A percentile compares a stretch with the other conserved stretches of the same genome.
These are phyloP conservation scores for Philopedon plagiatum DNA, from an alignment of 2,888 invertebrate genomes.

Conservation along the genomic window DNA sequence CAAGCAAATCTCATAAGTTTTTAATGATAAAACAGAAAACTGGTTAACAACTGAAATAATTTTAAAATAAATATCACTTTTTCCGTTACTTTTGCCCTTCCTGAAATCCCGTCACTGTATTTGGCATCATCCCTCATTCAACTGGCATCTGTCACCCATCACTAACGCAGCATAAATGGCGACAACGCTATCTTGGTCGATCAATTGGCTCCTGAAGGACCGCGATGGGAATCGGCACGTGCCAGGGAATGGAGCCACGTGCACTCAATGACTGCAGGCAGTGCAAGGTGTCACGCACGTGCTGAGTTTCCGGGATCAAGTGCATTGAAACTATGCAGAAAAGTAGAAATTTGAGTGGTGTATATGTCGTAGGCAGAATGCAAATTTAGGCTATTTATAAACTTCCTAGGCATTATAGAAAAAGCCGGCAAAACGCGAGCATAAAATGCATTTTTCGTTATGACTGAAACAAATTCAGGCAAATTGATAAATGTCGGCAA, in stretches of 20 bases:
- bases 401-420: too few relatives aligned
- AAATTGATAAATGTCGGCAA: too few relatives aligned
- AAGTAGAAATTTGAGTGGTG: background rate
- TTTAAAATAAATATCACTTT: too few relatives aligned
- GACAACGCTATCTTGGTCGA: constrained; percentile 34
- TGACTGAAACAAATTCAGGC: too few relatives aligned
- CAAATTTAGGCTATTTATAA: too few relatives aligned
- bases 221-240: constrained; percentile 65
- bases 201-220: constrained; percentile 49
- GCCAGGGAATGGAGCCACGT: constrained; percentile 67
- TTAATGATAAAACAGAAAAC: too few relatives aligned
- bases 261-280: constrained; percentile 54
- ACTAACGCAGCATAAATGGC: constrained; percentile 31
- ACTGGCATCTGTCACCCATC: constrained; percentile 52
- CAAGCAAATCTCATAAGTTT: too few relatives aligned
- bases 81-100: background rate
- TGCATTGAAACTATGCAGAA: constrained; percentile 1
- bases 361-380: too few relatives aligned
- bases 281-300: constrained; percentile 61
- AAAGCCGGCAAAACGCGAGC: too few relatives aligned
- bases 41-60: too few relatives aligned
- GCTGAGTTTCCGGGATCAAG: constrained; percentile 47
- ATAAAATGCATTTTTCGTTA: too few relatives aligned
- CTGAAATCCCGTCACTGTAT: constrained; percentile 31
- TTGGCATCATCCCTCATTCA: constrained; percentile 14